phyloP scores from a whole-genome alignment of 2,113 vertebrate species.

The Meleagris gallopavo region DNA sequence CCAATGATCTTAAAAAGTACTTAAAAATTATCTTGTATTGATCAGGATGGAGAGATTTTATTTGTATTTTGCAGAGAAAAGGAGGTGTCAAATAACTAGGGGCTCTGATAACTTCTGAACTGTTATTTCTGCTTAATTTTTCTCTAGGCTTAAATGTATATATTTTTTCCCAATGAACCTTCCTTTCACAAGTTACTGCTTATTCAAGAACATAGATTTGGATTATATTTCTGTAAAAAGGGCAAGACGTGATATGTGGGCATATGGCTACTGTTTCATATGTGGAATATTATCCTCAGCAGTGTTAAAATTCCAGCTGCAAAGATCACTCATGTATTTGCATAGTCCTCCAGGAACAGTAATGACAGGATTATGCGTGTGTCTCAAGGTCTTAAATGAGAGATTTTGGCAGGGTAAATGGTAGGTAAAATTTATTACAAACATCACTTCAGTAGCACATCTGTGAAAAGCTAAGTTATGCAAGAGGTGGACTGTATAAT shows the following conservation, averaged over 20 bases:
- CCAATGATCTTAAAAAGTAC: neutral
- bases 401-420: neutral
- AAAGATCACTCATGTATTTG: conserved; percentile 51
- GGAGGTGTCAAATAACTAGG: neutral
- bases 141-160: neutral
- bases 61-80: conserved; percentile 20
- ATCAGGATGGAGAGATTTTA: neutral
- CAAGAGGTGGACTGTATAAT: conserved; percentile 19
- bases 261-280: conserved; percentile 27
- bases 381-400: conserved; percentile 62
- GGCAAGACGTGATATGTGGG: neutral
- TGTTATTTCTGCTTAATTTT: neutral
- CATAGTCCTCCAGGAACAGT: conserved; percentile 39
- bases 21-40: neutral
- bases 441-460: neutral
- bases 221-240: neutral
- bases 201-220: neutral
- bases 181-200: neutral
- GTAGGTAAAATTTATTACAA: conserved; percentile 15
- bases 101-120: neutral
- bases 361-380: conserved; percentile 4
- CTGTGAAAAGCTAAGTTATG: conserved; percentile 18
- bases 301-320: conserved; percentile 51
- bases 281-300: conserved; percentile 43
- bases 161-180: neutral